Evolutionary conservation across 2,888 invertebrate species (phyloP), one percentile per base, ranked within the genome.

Genomic region (Saturnia japonica): DNA sequence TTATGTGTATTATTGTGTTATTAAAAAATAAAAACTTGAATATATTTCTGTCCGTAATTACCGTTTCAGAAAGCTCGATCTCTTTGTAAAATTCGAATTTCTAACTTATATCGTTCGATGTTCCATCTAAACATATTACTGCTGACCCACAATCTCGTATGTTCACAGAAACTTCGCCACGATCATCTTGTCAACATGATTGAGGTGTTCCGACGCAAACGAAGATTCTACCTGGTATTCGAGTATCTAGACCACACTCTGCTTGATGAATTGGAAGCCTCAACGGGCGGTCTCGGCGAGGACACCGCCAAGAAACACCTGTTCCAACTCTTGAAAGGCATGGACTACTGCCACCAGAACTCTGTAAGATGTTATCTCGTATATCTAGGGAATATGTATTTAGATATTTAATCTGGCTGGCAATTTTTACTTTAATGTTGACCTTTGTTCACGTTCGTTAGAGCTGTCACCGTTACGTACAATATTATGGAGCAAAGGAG

Each of bases 181-280:
- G 97, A 98, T 80, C 98, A 98, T 89, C 90, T 98, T 73, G 97
- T 98, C 70, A 97, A 97, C 84, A 95, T 98, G 94, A 96, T 98
- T 74, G 98, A 98, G 89, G 98, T 98, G 75, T 98, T 98, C 88
- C 95, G 97, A 19, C 95, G 97, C 71, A 96, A 97, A 87, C 96
- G 97, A 80, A 95, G 98, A 69, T 97, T 97, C 85, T 98, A 97
- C 90, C 93, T 98, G 45, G 98, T 98, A 12, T 98, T 98, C 86
- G 98, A 98, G 87, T 98, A 96, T 89, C 91, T 98, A 80, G 97
- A 97, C 87, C 97, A 97, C 82, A 98, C 98, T 0, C 95, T 98
- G 7, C 91, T 98, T 73, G 97, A 98, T 78, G 97, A 97, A 91
- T 89, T 98, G 81, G 97, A 98, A 83, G 95, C 96, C 42, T 91